Percentiles rank a stretch among this genome's conserved stretches.
Conservation (phyloP, 2,888 invertebrate genomes). For the Pseudanteris insignis region DNA sequence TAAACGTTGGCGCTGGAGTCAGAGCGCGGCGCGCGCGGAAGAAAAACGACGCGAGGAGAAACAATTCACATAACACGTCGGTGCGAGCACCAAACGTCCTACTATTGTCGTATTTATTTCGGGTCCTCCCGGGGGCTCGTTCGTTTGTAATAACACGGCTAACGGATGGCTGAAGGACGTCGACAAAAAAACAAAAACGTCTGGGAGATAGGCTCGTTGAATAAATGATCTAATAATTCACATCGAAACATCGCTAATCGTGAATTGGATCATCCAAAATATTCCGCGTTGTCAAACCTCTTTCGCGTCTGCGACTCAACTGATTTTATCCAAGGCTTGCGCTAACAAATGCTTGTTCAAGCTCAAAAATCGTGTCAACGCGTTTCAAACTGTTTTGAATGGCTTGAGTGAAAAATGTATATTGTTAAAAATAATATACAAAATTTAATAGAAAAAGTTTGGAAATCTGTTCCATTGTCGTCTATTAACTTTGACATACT, state of each 20-base stretch:
- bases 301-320: conserved; percentile 46
- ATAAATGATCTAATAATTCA: conserved; percentile 60
- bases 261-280: conserved; percentile 58
- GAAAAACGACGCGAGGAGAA: conserved; percentile 37
- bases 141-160: too few relatives aligned
- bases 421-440: too few relatives aligned
- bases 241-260: conserved; percentile 61
- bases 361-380: too few relatives aligned
- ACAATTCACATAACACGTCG: conserved; percentile 39
- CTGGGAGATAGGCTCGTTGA: conserved; percentile 42
- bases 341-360: too few relatives aligned
- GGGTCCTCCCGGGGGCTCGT: conserved; percentile 35
- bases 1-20: conserved; percentile 39
- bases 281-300: too few relatives aligned
- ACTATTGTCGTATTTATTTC: conserved; percentile 25
- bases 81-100: conserved; percentile 30
- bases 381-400: too few relatives aligned
- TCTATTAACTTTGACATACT: too few relatives aligned
- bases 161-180: conserved; percentile 22
- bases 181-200: conserved; percentile 40
- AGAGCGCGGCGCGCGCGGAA: conserved; percentile 22
- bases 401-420: too few relatives aligned
- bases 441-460: too few relatives aligned
- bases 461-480: too few relatives aligned
- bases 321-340: too few relatives aligned